phyloP scores from a whole-genome alignment of 2,113 vertebrate species.

The Hoplias malabaricus region DNA sequence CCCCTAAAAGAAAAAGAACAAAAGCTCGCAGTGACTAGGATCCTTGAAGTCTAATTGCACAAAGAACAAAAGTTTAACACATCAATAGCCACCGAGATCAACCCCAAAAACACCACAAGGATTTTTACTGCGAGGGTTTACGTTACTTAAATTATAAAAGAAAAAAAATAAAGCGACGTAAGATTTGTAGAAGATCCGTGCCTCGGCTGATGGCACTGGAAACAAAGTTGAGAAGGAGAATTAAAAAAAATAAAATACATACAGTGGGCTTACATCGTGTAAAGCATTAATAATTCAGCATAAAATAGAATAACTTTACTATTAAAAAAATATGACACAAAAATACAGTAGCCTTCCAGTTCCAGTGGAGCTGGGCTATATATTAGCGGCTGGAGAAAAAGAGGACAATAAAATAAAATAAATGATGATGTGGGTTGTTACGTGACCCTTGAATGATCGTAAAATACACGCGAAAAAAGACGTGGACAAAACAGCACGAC shows the following conservation, averaged over 20 bases:
- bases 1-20: slow-evolving; percentile 3
- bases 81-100: background rate
- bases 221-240: background rate
- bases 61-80: background rate
- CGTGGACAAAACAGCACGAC: slow-evolving; percentile 35
- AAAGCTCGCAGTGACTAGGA: background rate
- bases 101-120: background rate
- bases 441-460: slow-evolving; percentile 3
- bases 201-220: background rate
- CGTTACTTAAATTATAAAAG: background rate
- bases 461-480: no score
- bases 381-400: slow-evolving; percentile 6
- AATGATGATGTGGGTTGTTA: background rate
- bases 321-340: background rate
- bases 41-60: slow-evolving; percentile 8
- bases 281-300: slow-evolving; percentile 16
- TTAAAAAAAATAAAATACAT: background rate
- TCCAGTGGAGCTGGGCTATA: slow-evolving; percentile 8
- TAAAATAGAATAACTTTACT: slow-evolving; percentile 34
- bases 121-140: background rate
- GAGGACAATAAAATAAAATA: no score
- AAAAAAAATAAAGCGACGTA: background rate
- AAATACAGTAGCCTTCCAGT: slow-evolving; percentile 35
- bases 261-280: background rate
- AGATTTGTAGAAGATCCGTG: background rate